A percentile compares a stretch with the other conserved stretches of the same genome.
phyloP scores from a whole-genome alignment of 2,888 invertebrate genomes.

The Sinopyrophorus schimmeli region DNA sequence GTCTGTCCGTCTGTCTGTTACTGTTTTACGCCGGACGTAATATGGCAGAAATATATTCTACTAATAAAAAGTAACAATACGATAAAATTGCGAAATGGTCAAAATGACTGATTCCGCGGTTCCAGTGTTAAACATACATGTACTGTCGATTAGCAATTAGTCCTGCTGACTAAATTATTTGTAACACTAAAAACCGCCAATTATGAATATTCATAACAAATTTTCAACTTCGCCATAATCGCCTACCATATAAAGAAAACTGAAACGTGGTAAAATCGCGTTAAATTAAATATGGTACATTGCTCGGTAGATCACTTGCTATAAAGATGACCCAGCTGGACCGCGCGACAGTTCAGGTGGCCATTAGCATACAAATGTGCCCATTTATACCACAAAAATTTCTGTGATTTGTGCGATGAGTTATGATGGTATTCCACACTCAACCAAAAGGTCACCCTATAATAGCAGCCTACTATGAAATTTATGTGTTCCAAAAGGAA shows the following conservation, averaged over 20 bases:
- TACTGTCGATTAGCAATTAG: no score
- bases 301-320: slow-evolving; percentile 33
- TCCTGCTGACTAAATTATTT: no score
- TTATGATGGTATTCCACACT: slow-evolving; percentile 33
- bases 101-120: no score
- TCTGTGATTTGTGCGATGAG: slow-evolving; percentile 36
- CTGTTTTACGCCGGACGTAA: no score
- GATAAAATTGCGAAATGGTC: no score
- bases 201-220: slow-evolving; percentile 27
- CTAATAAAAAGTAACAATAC: no score
- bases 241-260: slow-evolving; percentile 29
- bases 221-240: slow-evolving; percentile 18
- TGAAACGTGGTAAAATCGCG: slow-evolving; percentile 26
- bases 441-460: slow-evolving; percentile 36
- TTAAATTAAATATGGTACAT: slow-evolving; percentile 32
- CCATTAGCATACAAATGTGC: slow-evolving; percentile 41
- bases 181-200: no score
- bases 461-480: slow-evolving; percentile 33
- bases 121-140: no score
- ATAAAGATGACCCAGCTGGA: slow-evolving; percentile 35
- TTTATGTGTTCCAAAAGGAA: slow-evolving; percentile 32
- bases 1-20: no score
- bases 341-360: slow-evolving; percentile 37
- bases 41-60: no score
- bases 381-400: slow-evolving; percentile 39